A percentile compares a stretch with the other conserved stretches of the same genome.
Conservation (phyloP, 2,113 vertebrate genomes). For the Chitala chitala region DNA sequence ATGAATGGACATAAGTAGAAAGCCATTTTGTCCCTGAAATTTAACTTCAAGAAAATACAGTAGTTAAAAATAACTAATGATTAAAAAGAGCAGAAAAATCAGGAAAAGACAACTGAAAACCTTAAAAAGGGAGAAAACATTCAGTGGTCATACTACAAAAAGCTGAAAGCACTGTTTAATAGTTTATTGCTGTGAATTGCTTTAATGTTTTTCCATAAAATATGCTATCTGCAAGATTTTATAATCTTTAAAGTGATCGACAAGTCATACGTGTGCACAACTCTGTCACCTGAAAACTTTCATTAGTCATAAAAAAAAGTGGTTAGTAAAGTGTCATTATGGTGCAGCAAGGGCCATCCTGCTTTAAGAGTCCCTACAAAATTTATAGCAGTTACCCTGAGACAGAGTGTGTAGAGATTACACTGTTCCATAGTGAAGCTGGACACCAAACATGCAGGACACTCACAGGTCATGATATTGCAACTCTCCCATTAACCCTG, state of each 20-base stretch:
- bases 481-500: not conserved
- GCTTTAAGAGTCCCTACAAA: no score
- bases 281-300: not conserved
- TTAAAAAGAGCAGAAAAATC: slow-evolving; percentile 9
- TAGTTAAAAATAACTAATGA: not conserved
- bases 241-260: slow-evolving; percentile 25
- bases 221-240: not conserved
- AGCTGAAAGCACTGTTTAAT: not conserved
- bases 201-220: not conserved
- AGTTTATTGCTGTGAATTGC: not conserved
- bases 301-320: not conserved
- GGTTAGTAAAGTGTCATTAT: not conserved
- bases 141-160: slow-evolving; percentile 1
- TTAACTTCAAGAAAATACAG: no score
- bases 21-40: no score
- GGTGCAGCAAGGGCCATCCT: not conserved
- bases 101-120: not conserved
- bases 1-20: no score
- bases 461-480: not conserved
- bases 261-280: not conserved
- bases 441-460: not conserved
- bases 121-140: slow-evolving; percentile 1
- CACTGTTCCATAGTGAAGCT: not conserved
- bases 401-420: not conserved
- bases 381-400: slow-evolving; percentile 1